phyloP scores from a whole-genome alignment of 2,113 vertebrate genomes.

The Meriones unguiculatus region DNA sequence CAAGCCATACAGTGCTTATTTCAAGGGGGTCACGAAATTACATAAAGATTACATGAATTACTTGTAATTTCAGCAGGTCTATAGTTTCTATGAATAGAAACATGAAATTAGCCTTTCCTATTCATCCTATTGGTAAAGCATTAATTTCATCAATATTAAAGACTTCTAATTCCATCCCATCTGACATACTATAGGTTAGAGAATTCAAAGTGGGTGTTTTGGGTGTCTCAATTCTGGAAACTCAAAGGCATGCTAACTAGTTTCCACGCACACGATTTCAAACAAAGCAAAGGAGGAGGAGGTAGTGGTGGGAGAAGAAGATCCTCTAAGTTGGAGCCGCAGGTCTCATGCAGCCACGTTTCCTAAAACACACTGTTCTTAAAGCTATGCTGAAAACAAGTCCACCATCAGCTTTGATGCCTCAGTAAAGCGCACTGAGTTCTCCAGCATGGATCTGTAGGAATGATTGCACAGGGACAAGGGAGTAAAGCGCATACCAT shows the following conservation, averaged over 20 bases:
- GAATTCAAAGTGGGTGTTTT: too few relatives aligned
- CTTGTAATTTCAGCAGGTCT: background rate
- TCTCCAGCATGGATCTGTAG: background rate
- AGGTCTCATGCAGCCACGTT: background rate
- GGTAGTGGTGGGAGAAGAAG: background rate
- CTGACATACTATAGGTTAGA: background rate
- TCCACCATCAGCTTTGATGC: background rate
- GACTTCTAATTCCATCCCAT: background rate
- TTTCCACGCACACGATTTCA: background rate
- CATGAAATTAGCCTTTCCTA: background rate
- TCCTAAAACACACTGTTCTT: background rate
- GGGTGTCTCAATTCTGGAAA: background rate
- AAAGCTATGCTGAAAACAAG: background rate
- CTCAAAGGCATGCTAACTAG: background rate
- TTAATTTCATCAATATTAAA: background rate
- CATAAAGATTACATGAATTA: background rate
- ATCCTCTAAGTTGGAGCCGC: background rate
- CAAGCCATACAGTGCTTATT: background rate
- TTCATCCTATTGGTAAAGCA: background rate
- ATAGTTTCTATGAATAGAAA: background rate
- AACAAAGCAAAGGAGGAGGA: background rate
- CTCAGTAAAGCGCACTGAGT: background rate
- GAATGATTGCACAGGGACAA: background rate
- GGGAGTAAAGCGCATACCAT: background rate
- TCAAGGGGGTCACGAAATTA: background rate